Evolutionary conservation across 2,888 invertebrate genomes (phyloP).

Genomic region (Azorinus chamasolen): DNA sequence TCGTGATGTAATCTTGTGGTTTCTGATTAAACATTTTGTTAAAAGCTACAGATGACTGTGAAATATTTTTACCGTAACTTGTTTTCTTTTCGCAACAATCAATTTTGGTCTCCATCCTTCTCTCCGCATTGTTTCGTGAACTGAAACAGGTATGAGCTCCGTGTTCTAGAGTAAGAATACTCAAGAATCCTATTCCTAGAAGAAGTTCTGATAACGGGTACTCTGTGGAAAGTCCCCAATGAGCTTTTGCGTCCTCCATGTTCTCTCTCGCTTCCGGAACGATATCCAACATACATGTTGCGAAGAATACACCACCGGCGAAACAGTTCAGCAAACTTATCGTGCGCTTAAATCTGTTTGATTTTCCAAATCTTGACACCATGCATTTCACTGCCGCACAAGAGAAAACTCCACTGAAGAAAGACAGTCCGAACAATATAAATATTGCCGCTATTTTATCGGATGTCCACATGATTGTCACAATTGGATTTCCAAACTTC

Average conservation of each 20-base stretch:
- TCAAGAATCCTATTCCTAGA: slow-evolving; percentile 54
- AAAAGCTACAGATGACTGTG: too few species aligned
- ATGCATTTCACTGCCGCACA: slow-evolving; percentile 47
- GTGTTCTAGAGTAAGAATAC: slow-evolving; percentile 51
- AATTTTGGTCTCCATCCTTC: too few species aligned
- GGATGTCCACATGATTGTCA: slow-evolving; percentile 18
- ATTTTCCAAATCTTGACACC: slow-evolving; percentile 28
- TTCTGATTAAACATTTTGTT: too few species aligned
- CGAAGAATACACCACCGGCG: slow-evolving; percentile 86
- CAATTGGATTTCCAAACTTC: too few species aligned
- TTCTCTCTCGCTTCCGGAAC: slow-evolving; percentile 84
- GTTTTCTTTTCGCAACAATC: too few species aligned
- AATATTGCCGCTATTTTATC: slow-evolving; percentile 54
- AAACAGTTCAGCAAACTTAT: slow-evolving; percentile 79
- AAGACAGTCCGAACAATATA: slow-evolving; percentile 59
- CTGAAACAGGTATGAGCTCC: slow-evolving; percentile 25
- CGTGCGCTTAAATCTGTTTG: slow-evolving; percentile 30
- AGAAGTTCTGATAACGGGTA: slow-evolving; percentile 57
- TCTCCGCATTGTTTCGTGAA: neutral
- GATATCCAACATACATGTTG: slow-evolving; percentile 85
- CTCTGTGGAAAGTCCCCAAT: slow-evolving; percentile 36
- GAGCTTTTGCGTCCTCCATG: slow-evolving; percentile 63
- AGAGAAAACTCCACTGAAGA: slow-evolving; percentile 55
- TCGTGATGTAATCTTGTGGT: too few species aligned
- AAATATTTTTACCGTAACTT: too few species aligned